Conservation (phyloP, 2,888 invertebrate species). For the Eristalis tenax region DNA sequence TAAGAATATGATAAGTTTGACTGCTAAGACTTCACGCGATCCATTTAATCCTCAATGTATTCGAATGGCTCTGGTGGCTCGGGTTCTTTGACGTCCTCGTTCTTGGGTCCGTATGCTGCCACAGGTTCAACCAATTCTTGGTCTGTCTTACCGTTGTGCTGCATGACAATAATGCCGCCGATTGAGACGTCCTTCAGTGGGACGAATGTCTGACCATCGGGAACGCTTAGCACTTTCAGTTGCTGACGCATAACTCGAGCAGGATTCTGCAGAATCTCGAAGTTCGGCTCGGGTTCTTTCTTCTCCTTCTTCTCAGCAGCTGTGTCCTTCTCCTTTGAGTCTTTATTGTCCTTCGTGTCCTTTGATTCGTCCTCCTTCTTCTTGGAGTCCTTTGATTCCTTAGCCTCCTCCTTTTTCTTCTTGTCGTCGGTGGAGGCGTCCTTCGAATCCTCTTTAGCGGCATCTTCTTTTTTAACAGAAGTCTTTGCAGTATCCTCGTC, state of each 20-base stretch:
- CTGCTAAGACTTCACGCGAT: neutral
- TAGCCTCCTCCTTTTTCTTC: constrained; percentile 77
- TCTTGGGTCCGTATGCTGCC: constrained; percentile 93
- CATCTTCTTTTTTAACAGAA: constrained; percentile 82
- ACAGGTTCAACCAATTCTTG: constrained; percentile 96
- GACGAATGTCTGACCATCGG: constrained; percentile 90
- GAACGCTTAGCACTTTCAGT: constrained; percentile 88
- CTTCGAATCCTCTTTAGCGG: constrained; percentile 74
- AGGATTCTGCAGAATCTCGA: constrained; percentile 96
- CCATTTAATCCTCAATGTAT: constrained; percentile 89
- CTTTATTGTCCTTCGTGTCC: constrained; percentile 79
- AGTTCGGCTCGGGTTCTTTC: constrained; percentile 95
- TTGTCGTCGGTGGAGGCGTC: constrained; percentile 75
- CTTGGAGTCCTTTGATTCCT: constrained; percentile 77
- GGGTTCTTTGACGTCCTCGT: constrained; percentile 97
- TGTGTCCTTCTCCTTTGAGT: constrained; percentile 81
- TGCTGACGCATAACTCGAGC: constrained; percentile 97
- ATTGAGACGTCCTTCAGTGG: constrained; percentile 96
- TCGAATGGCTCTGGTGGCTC: constrained; percentile 99
- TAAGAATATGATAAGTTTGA: neutral
- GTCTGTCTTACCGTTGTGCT: constrained; percentile 89
- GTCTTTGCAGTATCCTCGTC: constrained; percentile 84
- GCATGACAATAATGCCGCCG: constrained; percentile 98
- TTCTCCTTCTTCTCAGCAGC: constrained; percentile 80
- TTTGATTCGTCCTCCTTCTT: constrained; percentile 83